Base-by-base conservation (phyloP, 2,113 vertebrate genomes). In the Menura novaehollandiae region DNA sequence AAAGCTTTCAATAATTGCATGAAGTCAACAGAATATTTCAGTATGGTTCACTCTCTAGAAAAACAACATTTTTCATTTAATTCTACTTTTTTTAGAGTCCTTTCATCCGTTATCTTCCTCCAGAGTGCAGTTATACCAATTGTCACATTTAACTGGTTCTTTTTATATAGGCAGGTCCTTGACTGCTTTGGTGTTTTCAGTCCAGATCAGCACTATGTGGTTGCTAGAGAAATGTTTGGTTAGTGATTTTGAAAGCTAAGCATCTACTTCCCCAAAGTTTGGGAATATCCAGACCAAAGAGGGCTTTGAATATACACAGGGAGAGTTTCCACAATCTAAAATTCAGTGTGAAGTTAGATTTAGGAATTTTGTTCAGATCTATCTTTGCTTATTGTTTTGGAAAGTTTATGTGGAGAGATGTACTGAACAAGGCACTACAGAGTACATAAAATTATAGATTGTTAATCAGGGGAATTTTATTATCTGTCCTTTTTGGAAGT, bases 401-500 rank as follows among this genome's bases (percentile, higher is more conserved):
- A 93, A 75, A 1, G 2, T 85, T 80, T 88, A 88, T 13, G 28
- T 6, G 4, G 51, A 83, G 80, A 89, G 30, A 74, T 46, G 66
- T n/a, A 75, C 67, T 73, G 58, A 93, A 88, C 24, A 73, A 84
- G 72, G 77, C 15, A 91, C 27, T 30, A 77, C 24, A 93, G 39
- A 82, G 52, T 68, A 85, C n/a, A 93, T 86, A 96, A 96, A 96
- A 96, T 94, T 95, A 67, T 15, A 89, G 76, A 63, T 58, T 18
- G 14, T 93, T 89, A 88, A 86, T 95, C 90, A 84, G 78, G 26
- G 52, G 46, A 77, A 91, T 95, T 97, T 98, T 97, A 91, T 71
- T 67, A 76, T 68, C 72, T 58, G 41, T 88, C 76, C 80, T 82
- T 87, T 96, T 96, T 91, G 47, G 60, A 91, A 91, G 76, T 85